Evolutionary conservation across 2,797 vertebrate genomes (phyloP), one percentile per base, ranked within the genome.

Genomic region (Acropternis orthonyx): DNA sequence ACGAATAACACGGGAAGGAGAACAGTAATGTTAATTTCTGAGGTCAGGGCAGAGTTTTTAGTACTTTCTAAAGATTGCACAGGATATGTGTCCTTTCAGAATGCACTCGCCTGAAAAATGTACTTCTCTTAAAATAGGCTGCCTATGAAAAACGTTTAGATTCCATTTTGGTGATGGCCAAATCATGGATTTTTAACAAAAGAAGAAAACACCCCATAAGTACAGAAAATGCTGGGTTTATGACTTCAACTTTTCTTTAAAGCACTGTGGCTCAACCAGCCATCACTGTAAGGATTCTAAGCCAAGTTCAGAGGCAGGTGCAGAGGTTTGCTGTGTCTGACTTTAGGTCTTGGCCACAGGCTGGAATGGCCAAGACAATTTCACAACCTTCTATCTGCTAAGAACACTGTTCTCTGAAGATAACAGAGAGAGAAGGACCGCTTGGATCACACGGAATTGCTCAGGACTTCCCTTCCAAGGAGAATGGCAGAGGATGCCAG

Each of bases 131-230:
- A 46, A 72, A 90, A 54, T 3, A 54, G 7, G 2, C 3, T 71
- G 46, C 1, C 10, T 26, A 19, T 5, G 28, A 7, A 49, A 12
- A 14, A 54, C 20, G 2, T 6, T 13, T 3, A 69, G 8, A 62
- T 81, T 44, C 39, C 17, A 15, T 63, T 88, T 68, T 85, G 37
- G 15, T 10, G 16, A 23, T 3, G 2, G 43, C 14, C 34, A 75
- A 71, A 80, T 27, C 11, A 54, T 7, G 6, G 20, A 19, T 18
- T 74, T 79, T 2, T 14, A 68, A 26, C 2, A 10, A 36, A 27
- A 67, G 12, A 28, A 49, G 9, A 51, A 37, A 56, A 26, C 0
- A 1, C 12, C n/a, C 32, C 4, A 0, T 12, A 22, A 26, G 5
- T 7, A 34, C 4, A 21, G 37, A 61, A 77, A 87, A 24, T 1